Evolutionary conservation across 2,888 invertebrate species (phyloP).

Genomic region (Listrodromus nycthemerus): DNA sequence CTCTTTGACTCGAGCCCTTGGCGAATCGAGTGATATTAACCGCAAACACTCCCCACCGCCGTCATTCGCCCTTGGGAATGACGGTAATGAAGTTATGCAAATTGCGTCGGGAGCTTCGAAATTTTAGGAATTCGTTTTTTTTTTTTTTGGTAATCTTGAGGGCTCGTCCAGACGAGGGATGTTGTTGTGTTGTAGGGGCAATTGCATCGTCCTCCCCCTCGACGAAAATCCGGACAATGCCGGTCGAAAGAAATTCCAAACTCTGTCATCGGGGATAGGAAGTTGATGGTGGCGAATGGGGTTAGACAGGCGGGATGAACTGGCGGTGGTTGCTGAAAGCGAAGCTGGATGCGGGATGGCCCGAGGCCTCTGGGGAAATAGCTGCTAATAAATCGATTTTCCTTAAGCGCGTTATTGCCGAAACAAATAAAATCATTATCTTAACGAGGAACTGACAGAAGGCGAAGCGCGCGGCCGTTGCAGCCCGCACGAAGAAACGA

Average conservation of each 20-base stretch:
- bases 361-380: slow-evolving; percentile 64
- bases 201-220: neutral
- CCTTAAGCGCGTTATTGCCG: slow-evolving; percentile 63
- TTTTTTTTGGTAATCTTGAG: neutral
- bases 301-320: slow-evolving; percentile 31
- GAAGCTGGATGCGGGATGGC: slow-evolving; percentile 48
- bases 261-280: slow-evolving; percentile 16
- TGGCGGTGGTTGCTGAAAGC: slow-evolving; percentile 15
- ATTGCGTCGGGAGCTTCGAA: slow-evolving; percentile 4
- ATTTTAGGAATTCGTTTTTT: slow-evolving; percentile 1
- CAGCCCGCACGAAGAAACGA: slow-evolving; percentile 56
- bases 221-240: slow-evolving; percentile 42
- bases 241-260: slow-evolving; percentile 46
- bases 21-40: slow-evolving; percentile 21
- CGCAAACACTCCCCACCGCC: slow-evolving; percentile 40
- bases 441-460: slow-evolving; percentile 65
- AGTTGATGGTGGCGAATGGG: slow-evolving; percentile 30
- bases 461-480: neutral
- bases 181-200: neutral
- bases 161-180: neutral
- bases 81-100: slow-evolving; percentile 61
- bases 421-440: slow-evolving; percentile 68
- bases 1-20: no score
- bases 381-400: slow-evolving; percentile 66
- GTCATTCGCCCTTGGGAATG: slow-evolving; percentile 45